phyloP scores from a whole-genome alignment of 2,888 invertebrate species.

The Cephus pygmeus region DNA sequence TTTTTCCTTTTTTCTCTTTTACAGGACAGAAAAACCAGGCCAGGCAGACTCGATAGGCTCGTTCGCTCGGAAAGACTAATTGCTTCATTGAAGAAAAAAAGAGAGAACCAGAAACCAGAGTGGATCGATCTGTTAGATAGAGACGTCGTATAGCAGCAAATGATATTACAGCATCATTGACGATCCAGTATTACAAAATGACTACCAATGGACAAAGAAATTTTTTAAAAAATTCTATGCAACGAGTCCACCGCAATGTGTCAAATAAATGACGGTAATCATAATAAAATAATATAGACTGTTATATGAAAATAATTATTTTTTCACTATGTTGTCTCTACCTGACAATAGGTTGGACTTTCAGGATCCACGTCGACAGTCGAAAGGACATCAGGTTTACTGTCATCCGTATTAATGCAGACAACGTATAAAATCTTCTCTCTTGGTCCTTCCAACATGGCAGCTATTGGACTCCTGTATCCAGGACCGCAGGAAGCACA shows the following conservation, averaged over 20 bases:
- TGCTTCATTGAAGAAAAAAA: not conserved
- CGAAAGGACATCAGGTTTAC: conserved; percentile 87
- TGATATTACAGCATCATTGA: not conserved
- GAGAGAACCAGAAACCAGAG: not conserved
- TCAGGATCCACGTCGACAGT: conserved; percentile 92
- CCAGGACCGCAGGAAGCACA: conserved; percentile 73
- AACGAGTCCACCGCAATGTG: no score
- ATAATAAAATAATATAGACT: not conserved
- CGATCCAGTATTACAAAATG: not conserved
- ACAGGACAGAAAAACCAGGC: not conserved
- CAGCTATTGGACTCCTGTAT: conserved; percentile 82
- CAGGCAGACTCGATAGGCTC: not conserved
- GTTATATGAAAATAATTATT: not conserved
- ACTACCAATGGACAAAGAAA: not conserved
- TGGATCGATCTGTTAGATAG: not conserved
- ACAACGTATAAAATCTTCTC: conserved; percentile 92
- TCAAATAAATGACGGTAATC: not conserved
- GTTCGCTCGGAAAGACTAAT: not conserved
- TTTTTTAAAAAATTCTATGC: not conserved
- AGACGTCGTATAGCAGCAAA: not conserved
- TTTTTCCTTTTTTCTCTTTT: not conserved
- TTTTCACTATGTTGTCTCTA: conserved; percentile 52
- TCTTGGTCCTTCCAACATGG: conserved; percentile 82
- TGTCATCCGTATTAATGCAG: conserved; percentile 82
- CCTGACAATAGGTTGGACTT: conserved; percentile 87